A percentile compares a stretch with the other conserved stretches of the same genome.
Evolutionary conservation across 2,113 vertebrate genomes (phyloP).

Genomic region (Calyptommatus sinebrachiatus): DNA sequence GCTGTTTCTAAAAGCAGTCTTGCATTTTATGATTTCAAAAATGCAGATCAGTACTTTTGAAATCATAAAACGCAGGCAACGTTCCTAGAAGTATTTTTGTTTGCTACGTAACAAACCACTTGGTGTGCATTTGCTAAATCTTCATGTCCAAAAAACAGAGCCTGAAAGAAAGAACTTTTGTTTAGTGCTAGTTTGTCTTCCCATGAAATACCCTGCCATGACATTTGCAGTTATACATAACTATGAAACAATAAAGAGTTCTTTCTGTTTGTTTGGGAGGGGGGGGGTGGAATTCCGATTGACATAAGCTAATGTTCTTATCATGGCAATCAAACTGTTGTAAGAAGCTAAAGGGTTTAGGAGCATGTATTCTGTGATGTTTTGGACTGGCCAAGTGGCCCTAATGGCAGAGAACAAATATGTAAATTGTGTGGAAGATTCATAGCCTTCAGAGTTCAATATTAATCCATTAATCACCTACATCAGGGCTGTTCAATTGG

Average conservation of each 20-base stretch:
- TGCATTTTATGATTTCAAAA: neutral
- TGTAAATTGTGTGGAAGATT: constrained; percentile 33
- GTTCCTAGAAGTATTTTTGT: constrained; percentile 28
- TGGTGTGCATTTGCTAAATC: neutral
- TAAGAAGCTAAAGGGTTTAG: neutral
- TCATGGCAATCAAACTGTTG: neutral
- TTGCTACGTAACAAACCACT: neutral
- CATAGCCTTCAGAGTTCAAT: constrained; percentile 26
- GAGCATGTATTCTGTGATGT: neutral
- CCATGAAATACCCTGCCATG: neutral
- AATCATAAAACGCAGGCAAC: fast-evolving
- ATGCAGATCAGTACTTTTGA: neutral
- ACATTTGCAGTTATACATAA: neutral
- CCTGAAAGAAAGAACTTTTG: neutral
- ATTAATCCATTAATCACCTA: constrained; percentile 22
- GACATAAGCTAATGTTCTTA: neutral
- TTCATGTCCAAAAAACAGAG: neutral
- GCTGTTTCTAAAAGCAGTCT: neutral
- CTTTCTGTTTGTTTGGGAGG: no score
- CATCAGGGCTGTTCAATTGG: constrained; percentile 21
- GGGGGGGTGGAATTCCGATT: neutral
- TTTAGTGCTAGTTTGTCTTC: neutral
- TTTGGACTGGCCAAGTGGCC: neutral
- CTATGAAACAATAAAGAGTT: neutral
- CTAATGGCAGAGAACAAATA: neutral